These are phyloP conservation scores for Alosa sapidissima DNA, from an alignment of 2,797 vertebrate genomes.

Conservation along the genomic window DNA sequence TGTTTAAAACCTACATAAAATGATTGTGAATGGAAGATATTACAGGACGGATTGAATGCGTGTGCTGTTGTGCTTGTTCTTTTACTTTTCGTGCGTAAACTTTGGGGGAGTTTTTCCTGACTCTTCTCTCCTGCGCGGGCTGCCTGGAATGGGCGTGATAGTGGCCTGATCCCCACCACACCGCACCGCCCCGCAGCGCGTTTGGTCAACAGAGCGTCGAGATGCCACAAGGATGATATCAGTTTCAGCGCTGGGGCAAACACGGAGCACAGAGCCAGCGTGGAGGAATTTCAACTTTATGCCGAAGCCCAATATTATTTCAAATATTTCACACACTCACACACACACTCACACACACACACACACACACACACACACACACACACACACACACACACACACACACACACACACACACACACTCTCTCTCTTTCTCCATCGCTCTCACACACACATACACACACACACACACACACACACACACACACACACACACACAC, in stretches of 20 bases:
- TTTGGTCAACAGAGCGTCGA: slow-evolving; percentile 72
- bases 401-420: too few relatives aligned
- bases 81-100: slow-evolving; percentile 69
- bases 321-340: slow-evolving; percentile 4
- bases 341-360: slow-evolving; percentile 1
- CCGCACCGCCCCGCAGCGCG: slow-evolving; percentile 68
- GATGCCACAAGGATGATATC: slow-evolving; percentile 70
- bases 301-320: slow-evolving; percentile 9
- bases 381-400: too few relatives aligned
- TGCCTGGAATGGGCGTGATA: slow-evolving; percentile 67
- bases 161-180: slow-evolving; percentile 67
- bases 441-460: too few relatives aligned
- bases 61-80: slow-evolving; percentile 66
- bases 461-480: neutral
- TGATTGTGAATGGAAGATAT: slow-evolving; percentile 80
- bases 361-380: neutral
- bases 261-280: neutral
- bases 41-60: slow-evolving; percentile 65
- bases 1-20: slow-evolving; percentile 84
- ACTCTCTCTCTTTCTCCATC: too few relatives aligned
- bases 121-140: neutral
- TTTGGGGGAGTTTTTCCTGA: slow-evolving; percentile 45
- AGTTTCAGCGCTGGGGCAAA: slow-evolving; percentile 63
- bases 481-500: slow-evolving; percentile 3
- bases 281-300: slow-evolving; percentile 2